A percentile compares a stretch with the other conserved stretches of the same genome.
phyloP scores from a whole-genome alignment of 2,888 invertebrate genomes.

The Metopia argyrocephala region DNA sequence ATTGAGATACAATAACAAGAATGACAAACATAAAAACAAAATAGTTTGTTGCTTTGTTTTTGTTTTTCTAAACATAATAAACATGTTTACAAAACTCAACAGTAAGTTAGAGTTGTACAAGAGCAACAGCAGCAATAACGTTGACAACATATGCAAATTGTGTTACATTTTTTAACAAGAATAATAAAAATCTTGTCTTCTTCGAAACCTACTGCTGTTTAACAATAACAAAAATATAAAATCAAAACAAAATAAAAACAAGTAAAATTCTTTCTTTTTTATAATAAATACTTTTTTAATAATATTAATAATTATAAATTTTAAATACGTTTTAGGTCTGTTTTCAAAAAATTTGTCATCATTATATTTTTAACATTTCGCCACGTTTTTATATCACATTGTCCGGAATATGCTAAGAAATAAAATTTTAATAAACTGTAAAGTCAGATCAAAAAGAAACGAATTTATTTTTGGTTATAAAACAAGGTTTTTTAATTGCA shows the following conservation, averaged over 20 bases:
- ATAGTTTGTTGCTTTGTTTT: neutral
- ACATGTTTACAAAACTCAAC: constrained; percentile 57
- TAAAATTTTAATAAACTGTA: no score
- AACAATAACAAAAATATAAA: neutral
- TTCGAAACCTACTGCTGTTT: no score
- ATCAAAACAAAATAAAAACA: neutral
- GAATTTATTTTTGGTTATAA: no score
- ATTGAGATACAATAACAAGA: constrained; percentile 13
- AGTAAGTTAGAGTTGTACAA: constrained; percentile 13
- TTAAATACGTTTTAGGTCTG: no score
- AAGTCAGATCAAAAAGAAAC: no score
- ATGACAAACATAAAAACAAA: constrained; percentile 37
- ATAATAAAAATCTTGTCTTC: neutral
- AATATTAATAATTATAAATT: no score
- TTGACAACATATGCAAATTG: constrained; percentile 14
- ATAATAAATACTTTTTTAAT: neutral
- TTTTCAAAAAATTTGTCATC: no score
- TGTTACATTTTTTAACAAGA: constrained; percentile 8
- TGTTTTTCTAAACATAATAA: constrained; percentile 18
- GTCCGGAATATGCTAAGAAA: no score
- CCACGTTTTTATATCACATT: no score
- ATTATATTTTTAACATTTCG: no score
- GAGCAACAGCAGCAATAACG: constrained; percentile 13
- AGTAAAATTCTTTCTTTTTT: neutral
- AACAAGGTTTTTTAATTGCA: no score